phyloP scores from a whole-genome alignment of 2,113 vertebrate genomes.

The Oxyura jamaicensis region DNA sequence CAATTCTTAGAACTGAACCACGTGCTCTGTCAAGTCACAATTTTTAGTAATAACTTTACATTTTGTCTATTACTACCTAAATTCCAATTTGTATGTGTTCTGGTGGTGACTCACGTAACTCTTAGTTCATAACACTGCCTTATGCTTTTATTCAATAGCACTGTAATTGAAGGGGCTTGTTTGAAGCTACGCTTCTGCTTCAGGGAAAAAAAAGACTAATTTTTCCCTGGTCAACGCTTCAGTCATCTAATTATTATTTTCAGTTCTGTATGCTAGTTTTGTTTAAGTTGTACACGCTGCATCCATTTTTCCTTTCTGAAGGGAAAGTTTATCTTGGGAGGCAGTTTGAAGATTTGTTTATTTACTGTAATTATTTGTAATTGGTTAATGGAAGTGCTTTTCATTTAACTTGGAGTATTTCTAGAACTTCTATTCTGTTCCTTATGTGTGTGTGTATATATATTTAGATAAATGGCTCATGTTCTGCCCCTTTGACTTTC shows the following conservation, averaged over 20 bases:
- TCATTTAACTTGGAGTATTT: neutral
- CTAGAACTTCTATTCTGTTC: neutral
- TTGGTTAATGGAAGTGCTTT: neutral
- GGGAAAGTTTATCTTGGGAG: neutral
- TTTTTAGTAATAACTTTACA: neutral
- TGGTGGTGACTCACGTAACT: neutral
- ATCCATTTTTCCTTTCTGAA: neutral
- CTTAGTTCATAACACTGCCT: neutral
- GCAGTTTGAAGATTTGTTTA: neutral
- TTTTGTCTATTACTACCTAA: neutral
- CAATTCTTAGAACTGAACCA: neutral
- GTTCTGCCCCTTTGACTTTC: conserved; percentile 30
- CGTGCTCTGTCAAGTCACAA: neutral
- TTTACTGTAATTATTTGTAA: neutral
- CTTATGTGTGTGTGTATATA: neutral
- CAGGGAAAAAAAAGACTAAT: neutral
- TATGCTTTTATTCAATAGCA: neutral
- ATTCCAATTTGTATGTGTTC: neutral
- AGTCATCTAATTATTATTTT: conserved; percentile 18
- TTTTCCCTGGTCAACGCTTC: conserved; percentile 71
- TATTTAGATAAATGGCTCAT: neutral
- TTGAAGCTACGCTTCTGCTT: neutral
- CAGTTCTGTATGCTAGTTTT: neutral
- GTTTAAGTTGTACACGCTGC: neutral
- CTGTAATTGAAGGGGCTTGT: neutral